Base-by-base conservation (phyloP, 2,888 invertebrate genomes). In the Eristalinus sepulchralis region DNA sequence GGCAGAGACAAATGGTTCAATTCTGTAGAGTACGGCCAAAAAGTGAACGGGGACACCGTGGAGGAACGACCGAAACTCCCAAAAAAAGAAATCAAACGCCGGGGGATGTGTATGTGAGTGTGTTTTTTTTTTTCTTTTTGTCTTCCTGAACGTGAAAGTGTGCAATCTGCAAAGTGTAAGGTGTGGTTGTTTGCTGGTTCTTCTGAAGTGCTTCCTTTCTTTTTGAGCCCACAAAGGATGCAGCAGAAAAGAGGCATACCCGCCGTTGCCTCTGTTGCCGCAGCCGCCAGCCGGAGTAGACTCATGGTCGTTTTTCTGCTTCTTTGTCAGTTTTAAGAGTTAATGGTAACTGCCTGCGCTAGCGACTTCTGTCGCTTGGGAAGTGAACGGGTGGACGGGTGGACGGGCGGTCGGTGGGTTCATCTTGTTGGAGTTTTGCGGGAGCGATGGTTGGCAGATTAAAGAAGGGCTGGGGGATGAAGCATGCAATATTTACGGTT, bases 1-100 rank as follows among this genome's bases (percentile, higher is more conserved):
- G 86, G 86, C 86, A 86, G 75, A 83, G 86, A 86, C 86, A 86
- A 86, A 86, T 86, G 83, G 86, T 86, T 86, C 86, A 86, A 86
- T 86, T 83, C 86, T 64, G 70, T 59, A 75, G 78, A 83, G 86
- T 75, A 63, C 75, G 79, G 78, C 75, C 70, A 70, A 78, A 75
- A 78, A 79, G 63, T 73, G 66, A 71, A 60, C 66, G 66, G 83
- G 71, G 78, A 86, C 68, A 78, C 73, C 57, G 39, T 60, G 70
- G 60, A 70, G 24, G 78, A 73, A 72, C 71, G 17, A 24, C 39
- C 39, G 57, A 10, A 53, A 60, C 47, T 53, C 34, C 33, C 11
- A 11, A 34, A 34, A 67, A 62, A 22, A 53, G 36, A 36, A 64
- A 62, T 60, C 36, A 31, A 82, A 66, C 27, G 57, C 27, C 39